Percentiles rank a stretch among this genome's conserved stretches.
Conservation (phyloP, 2,888 invertebrate species). For the Tetheella fluctuosa region DNA sequence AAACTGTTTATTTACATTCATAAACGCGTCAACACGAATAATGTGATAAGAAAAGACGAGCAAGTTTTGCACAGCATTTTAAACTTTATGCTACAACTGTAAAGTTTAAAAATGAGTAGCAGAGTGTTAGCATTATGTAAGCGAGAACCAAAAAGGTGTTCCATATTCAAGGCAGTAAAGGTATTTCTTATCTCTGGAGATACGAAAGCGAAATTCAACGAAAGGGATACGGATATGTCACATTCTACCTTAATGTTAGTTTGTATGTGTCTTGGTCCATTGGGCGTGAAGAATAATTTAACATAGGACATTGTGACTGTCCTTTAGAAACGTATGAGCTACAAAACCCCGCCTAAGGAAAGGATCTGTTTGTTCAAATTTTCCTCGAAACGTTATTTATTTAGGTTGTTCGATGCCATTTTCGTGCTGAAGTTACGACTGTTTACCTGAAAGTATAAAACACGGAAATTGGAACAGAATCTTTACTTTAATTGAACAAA, state of each 20-base stretch:
- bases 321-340: conserved; percentile 6
- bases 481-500: not conserved
- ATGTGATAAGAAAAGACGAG: not conserved
- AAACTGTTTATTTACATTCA: not conserved
- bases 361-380: conserved; percentile 13
- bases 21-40: conserved; percentile 5
- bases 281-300: conserved; percentile 7
- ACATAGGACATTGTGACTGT: not conserved
- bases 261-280: conserved; percentile 9
- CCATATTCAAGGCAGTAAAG: conserved; percentile 12
- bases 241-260: conserved; percentile 7
- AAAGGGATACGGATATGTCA: conserved; percentile 11
- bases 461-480: not conserved
- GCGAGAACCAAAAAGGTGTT: conserved; percentile 11
- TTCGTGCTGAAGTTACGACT: conserved; percentile 7
- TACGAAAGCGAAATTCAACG: conserved; percentile 11
- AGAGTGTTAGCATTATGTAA: not conserved
- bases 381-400: conserved; percentile 21
- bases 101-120: not conserved
- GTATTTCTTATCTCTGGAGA: conserved; percentile 13
- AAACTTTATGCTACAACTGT: not conserved
- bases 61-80: not conserved
- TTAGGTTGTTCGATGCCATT: conserved; percentile 12
- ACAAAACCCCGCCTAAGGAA: conserved; percentile 3
- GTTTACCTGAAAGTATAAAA: not conserved